Base-by-base conservation (phyloP, 2,113 vertebrate genomes). In the Cygnus atratus region DNA sequence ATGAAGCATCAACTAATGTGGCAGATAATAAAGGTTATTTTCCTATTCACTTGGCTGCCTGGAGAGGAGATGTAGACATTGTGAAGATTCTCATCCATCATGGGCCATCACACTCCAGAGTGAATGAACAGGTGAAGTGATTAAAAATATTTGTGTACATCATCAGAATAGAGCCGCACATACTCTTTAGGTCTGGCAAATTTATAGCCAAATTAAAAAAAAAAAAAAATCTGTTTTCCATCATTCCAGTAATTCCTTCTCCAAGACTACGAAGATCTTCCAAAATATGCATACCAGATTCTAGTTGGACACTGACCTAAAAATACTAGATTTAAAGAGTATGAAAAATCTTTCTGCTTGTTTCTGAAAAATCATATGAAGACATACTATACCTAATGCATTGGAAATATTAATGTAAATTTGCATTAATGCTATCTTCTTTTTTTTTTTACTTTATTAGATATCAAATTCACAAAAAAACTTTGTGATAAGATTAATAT, bases 1-100 rank as follows among this genome's bases (percentile, higher is more conserved):
- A 98, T 90, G 99, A 99, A 96, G 99, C 99, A 41, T 99, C 99
- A 52, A 99, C 99, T 85, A 99, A 99, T 50, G 97, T 99, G 88
- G 98, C 99, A 28, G 99, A 99, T 98, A 99, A 99, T 96, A 99
- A 99, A 94, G 99, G 99, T 29, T 99, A 99, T 97, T 99, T 99
- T 97, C 99, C 99, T 48, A 98, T 99, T 95, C 99, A 99, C 96
- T 98, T 99, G 98, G 99, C 99, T 54, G 99, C 99, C 93, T 99
- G 99, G 99, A 98, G 98, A 94, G 99, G 99, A 87, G 99, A 99
- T 79, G 99, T 99, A 95, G 99, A 99, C 92, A 99, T 99, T 63
- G 99, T 99, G 89, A 99, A 99, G 87, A 99, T 99, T 97, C 99
- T 99, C 80, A 99, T 99, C 92, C 99, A 98, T 92, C 99, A 99